phyloP scores from a whole-genome alignment of 1,140 invertebrate genomes.

The Zaprionus ornatus region DNA sequence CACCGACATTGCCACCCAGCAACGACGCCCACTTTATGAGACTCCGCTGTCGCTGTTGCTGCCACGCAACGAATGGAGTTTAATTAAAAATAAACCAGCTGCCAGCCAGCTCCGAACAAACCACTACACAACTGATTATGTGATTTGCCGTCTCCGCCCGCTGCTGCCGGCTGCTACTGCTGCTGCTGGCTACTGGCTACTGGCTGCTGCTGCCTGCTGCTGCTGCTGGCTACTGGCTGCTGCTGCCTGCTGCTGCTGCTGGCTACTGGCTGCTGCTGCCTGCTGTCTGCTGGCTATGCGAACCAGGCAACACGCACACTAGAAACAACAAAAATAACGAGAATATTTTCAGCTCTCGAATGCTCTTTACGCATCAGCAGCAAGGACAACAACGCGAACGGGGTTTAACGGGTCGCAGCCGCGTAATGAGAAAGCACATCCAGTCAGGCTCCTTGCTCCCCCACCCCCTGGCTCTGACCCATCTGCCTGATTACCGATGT shows the following conservation, averaged over 20 bases:
- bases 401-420: not conserved
- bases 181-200: no score
- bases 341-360: slow-evolving; percentile 16
- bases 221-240: no score
- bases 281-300: not conserved
- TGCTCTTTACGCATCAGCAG: slow-evolving; percentile 9
- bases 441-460: not conserved
- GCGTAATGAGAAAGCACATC: slow-evolving; percentile 12
- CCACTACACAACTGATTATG: slow-evolving; percentile 53
- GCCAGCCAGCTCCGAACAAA: slow-evolving; percentile 1
- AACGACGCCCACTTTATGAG: slow-evolving; percentile 54
- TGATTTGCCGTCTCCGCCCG: slow-evolving; percentile 29
- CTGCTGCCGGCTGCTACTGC: no score
- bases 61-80: slow-evolving; percentile 46
- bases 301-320: not conserved
- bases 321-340: slow-evolving; percentile 23
- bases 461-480: not conserved
- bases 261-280: not conserved
- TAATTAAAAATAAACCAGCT: slow-evolving; percentile 77
- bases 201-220: no score
- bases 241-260: not conserved
- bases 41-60: slow-evolving; percentile 10
- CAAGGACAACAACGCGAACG: not conserved
- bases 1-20: not conserved
- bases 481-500: not conserved